Percentiles rank a stretch among this genome's conserved stretches.
These are phyloP conservation scores for Leucophenga montana DNA, from an alignment of 2,888 invertebrate species.

Conservation along the genomic window DNA sequence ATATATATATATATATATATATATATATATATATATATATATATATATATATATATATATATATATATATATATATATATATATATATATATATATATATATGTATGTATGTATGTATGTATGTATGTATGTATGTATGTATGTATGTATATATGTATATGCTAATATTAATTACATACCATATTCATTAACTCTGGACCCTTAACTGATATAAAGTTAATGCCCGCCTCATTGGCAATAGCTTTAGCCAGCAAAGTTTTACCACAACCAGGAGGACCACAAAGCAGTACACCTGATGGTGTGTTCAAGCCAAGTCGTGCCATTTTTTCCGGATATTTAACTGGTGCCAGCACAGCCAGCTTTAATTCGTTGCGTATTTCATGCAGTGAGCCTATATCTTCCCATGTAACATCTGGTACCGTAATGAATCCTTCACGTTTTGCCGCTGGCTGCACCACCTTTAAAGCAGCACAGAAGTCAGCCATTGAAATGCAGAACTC, in stretches of 20 bases:
- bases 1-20: background rate
- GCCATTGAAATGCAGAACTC: constrained; percentile 81
- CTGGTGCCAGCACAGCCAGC: constrained; percentile 92
- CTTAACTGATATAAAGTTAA: constrained; percentile 99
- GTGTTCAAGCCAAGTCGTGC: constrained; percentile 84
- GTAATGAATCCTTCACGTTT: constrained; percentile 98
- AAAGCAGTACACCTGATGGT: constrained; percentile 92
- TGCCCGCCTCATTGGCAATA: constrained; percentile 97
- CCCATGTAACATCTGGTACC: constrained; percentile 97
- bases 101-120: too few relatives aligned
- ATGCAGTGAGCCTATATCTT: constrained; percentile 93
- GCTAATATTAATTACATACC: too few relatives aligned
- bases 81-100: too few relatives aligned
- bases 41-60: background rate
- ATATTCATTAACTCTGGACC: constrained; percentile 98
- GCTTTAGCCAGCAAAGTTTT: constrained; percentile 98
- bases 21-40: background rate
- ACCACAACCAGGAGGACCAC: constrained; percentile 97
- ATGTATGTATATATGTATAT: too few relatives aligned
- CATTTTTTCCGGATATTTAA: constrained; percentile 88
- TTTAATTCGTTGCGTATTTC: constrained; percentile 92
- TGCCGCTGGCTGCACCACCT: constrained; percentile 91
- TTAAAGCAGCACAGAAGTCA: constrained; percentile 86
- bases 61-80: background rate
- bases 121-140: too few relatives aligned